Percentiles rank a stretch among this genome's conserved stretches.
Evolutionary conservation across 2,888 invertebrate species (phyloP).

Genomic region (Tridacna gigas): DNA sequence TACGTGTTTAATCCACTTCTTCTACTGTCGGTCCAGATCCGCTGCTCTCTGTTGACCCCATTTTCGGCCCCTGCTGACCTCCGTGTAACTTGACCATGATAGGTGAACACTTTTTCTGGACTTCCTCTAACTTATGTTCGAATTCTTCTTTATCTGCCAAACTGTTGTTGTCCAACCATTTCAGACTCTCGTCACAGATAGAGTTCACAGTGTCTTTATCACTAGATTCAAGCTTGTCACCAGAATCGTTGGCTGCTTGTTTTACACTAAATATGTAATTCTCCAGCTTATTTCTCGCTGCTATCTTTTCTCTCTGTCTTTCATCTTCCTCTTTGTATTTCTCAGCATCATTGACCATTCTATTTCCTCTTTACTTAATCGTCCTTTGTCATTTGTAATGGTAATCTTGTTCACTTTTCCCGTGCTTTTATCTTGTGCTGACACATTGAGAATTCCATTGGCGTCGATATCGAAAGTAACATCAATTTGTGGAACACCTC

Average conservation of each 20-base stretch:
- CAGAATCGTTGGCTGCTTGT: constrained; percentile 87
- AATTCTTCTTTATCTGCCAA: constrained; percentile 91
- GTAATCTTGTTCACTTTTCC: constrained; percentile 93
- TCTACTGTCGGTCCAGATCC: constrained; percentile 87
- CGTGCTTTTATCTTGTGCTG: constrained; percentile 89
- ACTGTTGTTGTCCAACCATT: constrained; percentile 93
- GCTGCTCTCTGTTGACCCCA: constrained; percentile 46
- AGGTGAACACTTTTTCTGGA: constrained; percentile 91
- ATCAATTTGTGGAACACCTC: constrained; percentile 81
- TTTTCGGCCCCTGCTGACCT: constrained; percentile 25
- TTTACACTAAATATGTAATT: constrained; percentile 85
- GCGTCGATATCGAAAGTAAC: constrained; percentile 95
- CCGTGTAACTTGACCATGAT: constrained; percentile 88
- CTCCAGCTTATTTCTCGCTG: constrained; percentile 79
- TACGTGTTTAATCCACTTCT: constrained; percentile 86
- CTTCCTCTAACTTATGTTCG: constrained; percentile 91
- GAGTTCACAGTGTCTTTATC: constrained; percentile 89
- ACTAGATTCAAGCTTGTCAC: constrained; percentile 86
- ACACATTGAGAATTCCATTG: constrained; percentile 90
- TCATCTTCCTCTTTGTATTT: constrained; percentile 82
- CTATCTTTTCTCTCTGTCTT: constrained; percentile 79
- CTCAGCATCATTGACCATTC: constrained; percentile 86
- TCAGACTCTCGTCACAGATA: constrained; percentile 88
- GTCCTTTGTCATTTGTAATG: constrained; percentile 94
- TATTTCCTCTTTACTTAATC: constrained; percentile 93